Percentiles rank a stretch among this genome's conserved stretches.
phyloP scores from a whole-genome alignment of 2,888 invertebrate genomes.

The Synanthedon formicaeformis region DNA sequence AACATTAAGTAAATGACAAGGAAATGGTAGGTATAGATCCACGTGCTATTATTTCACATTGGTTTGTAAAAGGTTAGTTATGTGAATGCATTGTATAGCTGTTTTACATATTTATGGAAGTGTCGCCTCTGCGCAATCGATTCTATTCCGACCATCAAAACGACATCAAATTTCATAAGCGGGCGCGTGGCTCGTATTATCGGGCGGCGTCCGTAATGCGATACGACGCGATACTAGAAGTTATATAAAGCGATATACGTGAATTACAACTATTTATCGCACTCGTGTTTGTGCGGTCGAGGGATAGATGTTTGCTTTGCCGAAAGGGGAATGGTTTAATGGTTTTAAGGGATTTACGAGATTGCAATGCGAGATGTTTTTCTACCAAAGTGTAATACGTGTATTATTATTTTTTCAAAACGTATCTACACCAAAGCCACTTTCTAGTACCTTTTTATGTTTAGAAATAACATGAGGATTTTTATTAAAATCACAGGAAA shows the following conservation, averaged over 20 bases:
- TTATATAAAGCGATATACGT: constrained; percentile 40
- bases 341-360: constrained; percentile 46
- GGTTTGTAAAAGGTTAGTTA: no score
- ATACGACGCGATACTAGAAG: constrained; percentile 15
- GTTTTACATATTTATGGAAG: not conserved
- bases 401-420: no score
- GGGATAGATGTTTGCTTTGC: constrained; percentile 29
- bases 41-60: no score
- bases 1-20: no score
- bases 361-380: constrained; percentile 11
- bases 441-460: no score
- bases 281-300: constrained; percentile 36
- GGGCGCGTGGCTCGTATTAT: constrained; percentile 62
- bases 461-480: no score
- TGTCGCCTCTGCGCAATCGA: not conserved
- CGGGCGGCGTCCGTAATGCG: constrained; percentile 41
- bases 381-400: not conserved
- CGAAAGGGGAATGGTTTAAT: constrained; percentile 13
- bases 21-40: no score
- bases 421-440: no score
- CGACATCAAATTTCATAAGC: constrained; percentile 54
- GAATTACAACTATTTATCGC: constrained; percentile 66
- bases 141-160: constrained; percentile 7
- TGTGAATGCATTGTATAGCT: not conserved
- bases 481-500: no score